A percentile compares a stretch with the other conserved stretches of the same genome.
These are phyloP conservation scores for Drosophila pectinifera DNA, from an alignment of 1,140 invertebrate species.

Conservation along the genomic window DNA sequence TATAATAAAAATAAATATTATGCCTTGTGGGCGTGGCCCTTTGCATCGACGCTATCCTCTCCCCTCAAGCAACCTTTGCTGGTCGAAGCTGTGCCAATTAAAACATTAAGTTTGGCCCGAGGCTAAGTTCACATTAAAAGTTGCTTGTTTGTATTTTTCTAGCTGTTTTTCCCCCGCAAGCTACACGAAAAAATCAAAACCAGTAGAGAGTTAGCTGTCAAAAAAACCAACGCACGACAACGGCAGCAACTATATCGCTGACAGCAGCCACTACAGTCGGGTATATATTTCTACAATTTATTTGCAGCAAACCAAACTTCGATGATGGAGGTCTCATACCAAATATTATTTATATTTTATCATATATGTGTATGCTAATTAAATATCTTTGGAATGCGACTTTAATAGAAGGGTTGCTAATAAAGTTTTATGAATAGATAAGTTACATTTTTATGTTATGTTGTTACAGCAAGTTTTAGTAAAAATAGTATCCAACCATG, in stretches of 20 bases:
- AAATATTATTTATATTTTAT: too few relatives aligned
- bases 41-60: not conserved
- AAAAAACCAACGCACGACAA: conserved; percentile 38
- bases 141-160: conserved; percentile 16
- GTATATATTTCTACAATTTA: conserved; percentile 2
- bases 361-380: too few relatives aligned
- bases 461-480: too few relatives aligned
- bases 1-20: conserved; percentile 32
- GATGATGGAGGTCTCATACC: too few relatives aligned
- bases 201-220: conserved; percentile 52
- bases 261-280: conserved; percentile 33
- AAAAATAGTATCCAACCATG: too few relatives aligned
- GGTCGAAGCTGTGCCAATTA: conserved; percentile 42
- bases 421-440: too few relatives aligned
- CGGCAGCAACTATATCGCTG: conserved; percentile 31
- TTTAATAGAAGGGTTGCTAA: too few relatives aligned
- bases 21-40: conserved; percentile 32
- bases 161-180: conserved; percentile 22
- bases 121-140: conserved; percentile 42
- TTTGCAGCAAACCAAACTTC: not conserved
- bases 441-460: too few relatives aligned
- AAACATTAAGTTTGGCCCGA: conserved; percentile 45
- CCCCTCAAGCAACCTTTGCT: conserved; percentile 24
- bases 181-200: conserved; percentile 40
- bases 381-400: too few relatives aligned